phyloP scores from a whole-genome alignment of 2,113 vertebrate species.

The Ibidorhyncha struthersii region DNA sequence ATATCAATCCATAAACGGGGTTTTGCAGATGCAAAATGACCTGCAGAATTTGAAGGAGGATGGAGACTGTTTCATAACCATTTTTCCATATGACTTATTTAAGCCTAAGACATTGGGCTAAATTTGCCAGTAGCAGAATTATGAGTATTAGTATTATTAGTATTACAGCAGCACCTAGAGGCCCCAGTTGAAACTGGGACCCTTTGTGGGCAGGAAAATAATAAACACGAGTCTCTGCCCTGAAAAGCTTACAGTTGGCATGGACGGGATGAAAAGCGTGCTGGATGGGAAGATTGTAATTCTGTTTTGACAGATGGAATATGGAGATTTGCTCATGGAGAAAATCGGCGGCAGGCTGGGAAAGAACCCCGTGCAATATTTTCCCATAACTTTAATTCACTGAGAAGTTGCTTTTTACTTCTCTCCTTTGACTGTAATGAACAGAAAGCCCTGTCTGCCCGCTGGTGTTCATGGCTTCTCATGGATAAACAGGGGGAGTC shows the following conservation, averaged over 20 bases:
- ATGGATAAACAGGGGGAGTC: not conserved
- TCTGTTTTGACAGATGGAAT: conserved; percentile 19
- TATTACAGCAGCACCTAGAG: conserved; percentile 31
- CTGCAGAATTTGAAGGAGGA: not conserved
- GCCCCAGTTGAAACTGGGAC: not conserved
- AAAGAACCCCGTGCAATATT: not conserved
- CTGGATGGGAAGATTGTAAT: not conserved
- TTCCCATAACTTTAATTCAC: conserved; percentile 2
- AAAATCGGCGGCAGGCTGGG: not conserved
- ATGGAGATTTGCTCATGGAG: not conserved
- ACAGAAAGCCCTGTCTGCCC: not conserved
- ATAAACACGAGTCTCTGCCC: not conserved
- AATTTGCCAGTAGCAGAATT: conserved; percentile 23
- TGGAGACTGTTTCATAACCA: not conserved
- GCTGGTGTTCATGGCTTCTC: not conserved
- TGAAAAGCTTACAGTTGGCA: not conserved
- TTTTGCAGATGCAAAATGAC: conserved; percentile 44
- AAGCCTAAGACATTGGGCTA: not conserved
- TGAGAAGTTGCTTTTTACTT: not conserved
- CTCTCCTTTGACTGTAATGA: not conserved
- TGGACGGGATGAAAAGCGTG: not conserved
- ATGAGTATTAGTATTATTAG: not conserved
- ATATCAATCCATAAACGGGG: conserved; percentile 17
- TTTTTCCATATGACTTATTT: conserved; percentile 31
- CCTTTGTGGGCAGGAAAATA: not conserved